Evolutionary conservation across 2,888 invertebrate genomes (phyloP).

Genomic region (Xestia ashworthii): DNA sequence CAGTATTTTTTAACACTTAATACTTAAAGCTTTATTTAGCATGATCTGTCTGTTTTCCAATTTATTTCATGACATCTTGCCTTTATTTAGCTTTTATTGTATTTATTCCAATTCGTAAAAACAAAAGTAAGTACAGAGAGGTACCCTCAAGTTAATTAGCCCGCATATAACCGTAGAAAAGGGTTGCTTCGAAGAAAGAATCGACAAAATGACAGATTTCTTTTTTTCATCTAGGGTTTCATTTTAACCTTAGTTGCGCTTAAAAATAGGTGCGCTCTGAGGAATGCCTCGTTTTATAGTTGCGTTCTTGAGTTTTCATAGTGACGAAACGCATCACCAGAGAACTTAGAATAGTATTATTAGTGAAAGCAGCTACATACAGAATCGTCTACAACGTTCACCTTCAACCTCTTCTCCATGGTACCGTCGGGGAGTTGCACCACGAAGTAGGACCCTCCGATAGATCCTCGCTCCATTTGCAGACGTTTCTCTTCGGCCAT

Average conservation of each 20-base stretch:
- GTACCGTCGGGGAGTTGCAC: slow-evolving; percentile 97
- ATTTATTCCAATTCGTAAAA: background rate
- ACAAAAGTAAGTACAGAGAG: background rate
- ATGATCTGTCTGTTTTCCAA: background rate
- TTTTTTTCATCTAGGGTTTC: too few species aligned
- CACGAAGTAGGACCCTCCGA: slow-evolving; percentile 96
- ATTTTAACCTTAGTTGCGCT: background rate
- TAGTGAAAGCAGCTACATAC: slow-evolving; percentile 67
- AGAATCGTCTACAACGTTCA: slow-evolving; percentile 81
- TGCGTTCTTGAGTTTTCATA: background rate
- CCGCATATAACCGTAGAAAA: too few species aligned
- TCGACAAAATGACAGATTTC: too few species aligned
- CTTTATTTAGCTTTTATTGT: background rate
- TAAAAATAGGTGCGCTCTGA: too few species aligned
- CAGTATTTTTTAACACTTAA: background rate
- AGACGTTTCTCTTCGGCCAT: slow-evolving; percentile 98
- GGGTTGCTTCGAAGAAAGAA: too few species aligned
- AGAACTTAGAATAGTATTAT: slow-evolving; percentile 51
- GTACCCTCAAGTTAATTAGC: too few species aligned
- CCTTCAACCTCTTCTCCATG: slow-evolving; percentile 97
- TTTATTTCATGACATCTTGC: background rate
- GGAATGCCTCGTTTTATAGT: background rate
- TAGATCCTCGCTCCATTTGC: slow-evolving; percentile 97
- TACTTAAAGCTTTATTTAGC: background rate
- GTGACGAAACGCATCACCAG: slow-evolving; percentile 54